Base-by-base conservation (phyloP, 1,140 invertebrate genomes). In the Drosophila teissieri region DNA sequence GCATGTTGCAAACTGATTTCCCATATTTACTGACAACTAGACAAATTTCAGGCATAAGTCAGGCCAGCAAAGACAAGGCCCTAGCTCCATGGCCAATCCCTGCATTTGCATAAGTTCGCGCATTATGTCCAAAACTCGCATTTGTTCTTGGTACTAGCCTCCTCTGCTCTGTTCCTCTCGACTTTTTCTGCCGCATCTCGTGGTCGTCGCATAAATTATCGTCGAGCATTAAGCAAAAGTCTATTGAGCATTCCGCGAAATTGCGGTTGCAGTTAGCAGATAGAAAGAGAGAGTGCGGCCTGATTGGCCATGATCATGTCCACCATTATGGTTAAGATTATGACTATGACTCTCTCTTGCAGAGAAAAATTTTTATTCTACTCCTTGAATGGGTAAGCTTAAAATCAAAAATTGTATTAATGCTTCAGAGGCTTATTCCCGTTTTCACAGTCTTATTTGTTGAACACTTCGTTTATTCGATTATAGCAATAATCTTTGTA, bases 21-120 rank as follows among this genome's bases (percentile, higher is more conserved):
- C 90, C 90, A 91, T 91, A 91, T 91, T 91, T 91, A 91, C 90
- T 91, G 90, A 91, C 90, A 91, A 91, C 90, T 91, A 90, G 90
- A 91, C 90, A 91, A 91, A 91, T 91, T 86, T 90, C 83, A 89
- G 83, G 86, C 86, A 91, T 91, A 91, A 91, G 80, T 91, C 90
- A 91, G 91, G 82, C 62, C 62, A 49, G 63, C 40, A 52, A 49
- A 60, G 36, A 40, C 27, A 36, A 19, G 65, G 15, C 24, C 73
- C 64, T 48, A 64, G 57, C n/a, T 68, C 67, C 73, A 40, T 15
- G 4, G 24, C 15, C 8, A 22, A 19, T 80, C 55, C 48, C 58
- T 64, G 53, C 55, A 89, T 89, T 89, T 89, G 85, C 84, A 89
- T 89, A 89, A 89, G 84, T 89, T 89, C 80, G 84, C 84, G 80